Evolutionary conservation across 2,113 vertebrate genomes (phyloP).

Genomic region (Loxodonta africana): DNA sequence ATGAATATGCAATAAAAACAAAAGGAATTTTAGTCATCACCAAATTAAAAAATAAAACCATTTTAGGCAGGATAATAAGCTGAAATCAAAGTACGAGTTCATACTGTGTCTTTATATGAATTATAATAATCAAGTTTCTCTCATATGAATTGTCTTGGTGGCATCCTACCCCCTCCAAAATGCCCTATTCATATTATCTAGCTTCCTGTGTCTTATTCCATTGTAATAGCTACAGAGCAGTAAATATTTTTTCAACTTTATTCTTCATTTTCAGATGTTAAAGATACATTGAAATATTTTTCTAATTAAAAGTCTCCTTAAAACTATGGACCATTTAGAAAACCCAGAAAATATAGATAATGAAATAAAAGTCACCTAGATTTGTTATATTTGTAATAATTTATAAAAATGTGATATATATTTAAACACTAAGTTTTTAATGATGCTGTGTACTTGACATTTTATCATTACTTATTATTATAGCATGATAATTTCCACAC

Average conservation of each 20-base stretch:
- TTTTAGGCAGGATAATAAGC: neutral
- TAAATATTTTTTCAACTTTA: neutral
- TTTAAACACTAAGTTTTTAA: neutral
- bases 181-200: neutral
- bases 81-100: neutral
- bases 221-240: neutral
- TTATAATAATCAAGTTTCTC: neutral
- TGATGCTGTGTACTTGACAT: neutral
- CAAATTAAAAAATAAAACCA: neutral
- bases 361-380: neutral
- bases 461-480: neutral
- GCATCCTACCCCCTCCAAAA: too few species aligned
- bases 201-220: neutral
- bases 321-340: neutral
- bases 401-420: neutral
- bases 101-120: neutral
- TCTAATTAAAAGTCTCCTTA: neutral
- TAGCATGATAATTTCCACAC: neutral
- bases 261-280: neutral
- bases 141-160: too few species aligned
- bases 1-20: neutral
- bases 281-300: neutral
- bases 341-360: neutral
- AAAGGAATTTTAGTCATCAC: neutral
- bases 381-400: neutral